These are phyloP conservation scores for Chaunax sp. DNA, from an alignment of 2,797 vertebrate genomes.

Conservation along the genomic window DNA sequence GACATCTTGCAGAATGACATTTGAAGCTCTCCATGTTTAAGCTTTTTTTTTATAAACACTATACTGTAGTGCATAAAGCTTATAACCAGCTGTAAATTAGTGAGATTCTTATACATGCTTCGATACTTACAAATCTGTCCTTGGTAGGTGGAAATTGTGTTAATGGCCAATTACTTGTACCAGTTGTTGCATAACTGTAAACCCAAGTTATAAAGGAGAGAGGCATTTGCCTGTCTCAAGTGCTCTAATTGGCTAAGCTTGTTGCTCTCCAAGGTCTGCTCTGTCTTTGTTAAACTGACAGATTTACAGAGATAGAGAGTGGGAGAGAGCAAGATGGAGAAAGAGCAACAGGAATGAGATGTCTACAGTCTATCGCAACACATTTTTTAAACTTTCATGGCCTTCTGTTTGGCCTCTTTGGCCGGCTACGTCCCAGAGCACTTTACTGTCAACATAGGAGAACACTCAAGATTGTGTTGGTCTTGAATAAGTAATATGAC, in stretches of 20 bases:
- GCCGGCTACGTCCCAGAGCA: constrained; percentile 38
- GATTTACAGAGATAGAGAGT: constrained; percentile 60
- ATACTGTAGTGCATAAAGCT: constrained; percentile 5
- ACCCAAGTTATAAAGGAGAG: constrained; percentile 50
- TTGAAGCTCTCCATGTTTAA: constrained; percentile 23
- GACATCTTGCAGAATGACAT: constrained; percentile 47
- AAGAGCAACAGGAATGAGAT: constrained; percentile 50
- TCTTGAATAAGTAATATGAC: constrained; percentile 67
- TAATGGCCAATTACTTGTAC: constrained; percentile 62
- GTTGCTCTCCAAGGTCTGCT: constrained; percentile 49
- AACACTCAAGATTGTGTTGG: constrained; percentile 67
- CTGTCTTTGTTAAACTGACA: constrained; percentile 69
- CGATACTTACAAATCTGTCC: constrained; percentile 41
- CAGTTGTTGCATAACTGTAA: constrained; percentile 46
- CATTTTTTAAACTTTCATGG: constrained; percentile 69
- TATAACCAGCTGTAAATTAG: constrained; percentile 42
- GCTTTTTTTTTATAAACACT: neutral
- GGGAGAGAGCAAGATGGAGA: constrained; percentile 26
- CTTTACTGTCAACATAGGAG: constrained; percentile 42
- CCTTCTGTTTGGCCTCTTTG: constrained; percentile 44
- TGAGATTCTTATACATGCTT: constrained; percentile 50
- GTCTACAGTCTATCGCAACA: constrained; percentile 56
- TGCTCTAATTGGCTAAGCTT: constrained; percentile 68
- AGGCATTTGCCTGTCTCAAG: constrained; percentile 67
- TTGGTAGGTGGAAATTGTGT: constrained; percentile 35